phyloP scores from a whole-genome alignment of 2,888 invertebrate genomes.

The Mimachlamys varia region DNA sequence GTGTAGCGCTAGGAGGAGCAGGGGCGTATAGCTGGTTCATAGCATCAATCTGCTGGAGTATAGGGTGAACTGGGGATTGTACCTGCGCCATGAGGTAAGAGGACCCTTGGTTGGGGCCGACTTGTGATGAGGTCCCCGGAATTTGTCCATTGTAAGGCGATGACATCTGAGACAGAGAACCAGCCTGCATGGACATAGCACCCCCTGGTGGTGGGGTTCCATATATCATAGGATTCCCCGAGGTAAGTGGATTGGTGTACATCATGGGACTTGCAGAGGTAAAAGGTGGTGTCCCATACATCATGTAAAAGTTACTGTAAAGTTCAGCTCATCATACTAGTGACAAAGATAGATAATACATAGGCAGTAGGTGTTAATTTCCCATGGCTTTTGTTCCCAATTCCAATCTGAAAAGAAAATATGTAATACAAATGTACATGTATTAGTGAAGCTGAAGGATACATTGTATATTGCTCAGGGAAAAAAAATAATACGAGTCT shows the following conservation, averaged over 20 bases:
- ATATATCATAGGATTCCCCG: background rate
- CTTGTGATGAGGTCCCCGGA: background rate
- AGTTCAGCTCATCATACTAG: background rate
- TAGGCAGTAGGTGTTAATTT: background rate
- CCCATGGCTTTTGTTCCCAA: no score
- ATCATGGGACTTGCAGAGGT: background rate
- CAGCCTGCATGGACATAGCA: background rate
- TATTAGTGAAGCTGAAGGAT: no score
- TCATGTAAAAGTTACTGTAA: background rate
- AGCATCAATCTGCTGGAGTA: constrained; percentile 65
- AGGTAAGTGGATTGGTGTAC: background rate
- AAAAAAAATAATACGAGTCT: no score
- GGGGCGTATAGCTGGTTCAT: constrained; percentile 56
- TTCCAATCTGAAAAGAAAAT: no score
- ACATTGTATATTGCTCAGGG: no score
- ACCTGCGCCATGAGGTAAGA: background rate
- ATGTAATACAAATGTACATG: no score
- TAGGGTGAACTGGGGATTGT: constrained; percentile 60
- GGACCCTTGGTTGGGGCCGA: background rate
- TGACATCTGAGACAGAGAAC: background rate
- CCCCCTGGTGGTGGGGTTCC: background rate
- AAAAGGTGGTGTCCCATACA: background rate
- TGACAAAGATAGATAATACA: background rate
- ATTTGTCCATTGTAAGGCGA: background rate
- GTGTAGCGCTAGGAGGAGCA: constrained; percentile 36